A percentile compares a stretch with the other conserved stretches of the same genome.
Conservation (phyloP, 1,140 invertebrate genomes). For the Cydia amplana region DNA sequence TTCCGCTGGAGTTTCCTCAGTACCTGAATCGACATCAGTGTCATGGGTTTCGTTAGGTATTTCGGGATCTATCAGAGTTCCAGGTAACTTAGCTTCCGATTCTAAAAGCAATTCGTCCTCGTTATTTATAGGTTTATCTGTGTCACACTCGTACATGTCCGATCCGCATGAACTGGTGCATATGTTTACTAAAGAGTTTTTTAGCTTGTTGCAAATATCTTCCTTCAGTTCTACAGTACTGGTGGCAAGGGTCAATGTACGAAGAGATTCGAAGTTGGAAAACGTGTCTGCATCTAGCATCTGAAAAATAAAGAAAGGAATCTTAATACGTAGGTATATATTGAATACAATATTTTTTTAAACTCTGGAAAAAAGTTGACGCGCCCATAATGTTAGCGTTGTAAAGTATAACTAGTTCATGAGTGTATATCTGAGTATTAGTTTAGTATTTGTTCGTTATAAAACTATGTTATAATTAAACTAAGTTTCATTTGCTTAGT, state of each 20-base stretch:
- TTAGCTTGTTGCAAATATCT: constrained; percentile 55
- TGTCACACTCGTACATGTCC: constrained; percentile 56
- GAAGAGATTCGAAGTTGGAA: constrained; percentile 56
- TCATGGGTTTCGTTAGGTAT: not conserved
- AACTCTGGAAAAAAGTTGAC: too few relatives aligned
- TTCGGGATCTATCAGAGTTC: constrained; percentile 42
- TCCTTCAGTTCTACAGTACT: constrained; percentile 48
- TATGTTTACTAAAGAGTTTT: constrained; percentile 55
- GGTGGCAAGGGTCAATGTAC: constrained; percentile 56
- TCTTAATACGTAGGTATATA: not conserved
- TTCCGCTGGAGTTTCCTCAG: constrained; percentile 20
- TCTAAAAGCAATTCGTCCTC: constrained; percentile 53
- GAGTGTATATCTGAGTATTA: too few relatives aligned
- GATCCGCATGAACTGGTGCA: constrained; percentile 56
- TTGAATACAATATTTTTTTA: too few relatives aligned
- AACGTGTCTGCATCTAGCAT: constrained; percentile 52
- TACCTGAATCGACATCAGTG: not conserved
- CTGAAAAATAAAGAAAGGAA: constrained; percentile 53
- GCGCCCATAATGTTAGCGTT: too few relatives aligned
- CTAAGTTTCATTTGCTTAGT: too few relatives aligned
- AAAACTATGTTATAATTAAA: too few relatives aligned
- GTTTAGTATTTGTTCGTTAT: too few relatives aligned
- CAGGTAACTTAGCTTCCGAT: constrained; percentile 53
- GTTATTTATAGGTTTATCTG: constrained; percentile 47
- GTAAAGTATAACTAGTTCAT: too few relatives aligned